These are phyloP conservation scores for Lepidurus arcticus DNA, from an alignment of 1,140 invertebrate genomes.

Conservation along the genomic window DNA sequence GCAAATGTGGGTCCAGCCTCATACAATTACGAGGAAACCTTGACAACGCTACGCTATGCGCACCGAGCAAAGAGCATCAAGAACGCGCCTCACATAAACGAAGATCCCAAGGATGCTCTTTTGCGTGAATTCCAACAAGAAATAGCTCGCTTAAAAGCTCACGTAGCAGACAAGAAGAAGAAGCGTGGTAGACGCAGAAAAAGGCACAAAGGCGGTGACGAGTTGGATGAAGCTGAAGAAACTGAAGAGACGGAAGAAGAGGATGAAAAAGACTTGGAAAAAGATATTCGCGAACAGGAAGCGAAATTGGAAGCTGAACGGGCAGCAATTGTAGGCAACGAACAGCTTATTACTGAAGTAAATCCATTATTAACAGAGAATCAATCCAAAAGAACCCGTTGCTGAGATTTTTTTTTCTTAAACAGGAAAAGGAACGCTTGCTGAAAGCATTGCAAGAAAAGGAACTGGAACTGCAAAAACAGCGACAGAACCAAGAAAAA, in stretches of 20 bases:
- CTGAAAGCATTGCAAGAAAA: slow-evolving; percentile 54
- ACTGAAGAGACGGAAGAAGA: slow-evolving; percentile 45
- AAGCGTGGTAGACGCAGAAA: slow-evolving; percentile 28
- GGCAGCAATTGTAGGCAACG: slow-evolving; percentile 50
- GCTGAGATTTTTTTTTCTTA: slow-evolving; percentile 32
- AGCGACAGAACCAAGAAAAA: slow-evolving; percentile 52
- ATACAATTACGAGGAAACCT: slow-evolving; percentile 92
- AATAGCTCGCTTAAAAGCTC: slow-evolving; percentile 57
- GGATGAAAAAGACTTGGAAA: slow-evolving; percentile 43
- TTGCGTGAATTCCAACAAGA: slow-evolving; percentile 81
- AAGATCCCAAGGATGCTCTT: slow-evolving; percentile 89
- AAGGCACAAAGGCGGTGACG: slow-evolving; percentile 35
- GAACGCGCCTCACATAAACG: slow-evolving; percentile 91
- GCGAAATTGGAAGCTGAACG: slow-evolving; percentile 49
- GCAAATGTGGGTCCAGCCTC: slow-evolving; percentile 93
- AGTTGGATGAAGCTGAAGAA: slow-evolving; percentile 40
- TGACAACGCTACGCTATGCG: slow-evolving; percentile 86
- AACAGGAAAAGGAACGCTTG: slow-evolving; percentile 57
- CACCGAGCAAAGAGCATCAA: slow-evolving; percentile 92
- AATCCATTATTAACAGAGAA: background rate
- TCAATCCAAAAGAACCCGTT: no score
- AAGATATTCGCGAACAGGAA: slow-evolving; percentile 42
- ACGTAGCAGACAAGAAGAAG: slow-evolving; percentile 41
- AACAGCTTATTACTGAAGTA: slow-evolving; percentile 37
- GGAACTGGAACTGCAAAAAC: slow-evolving; percentile 51